Base-by-base conservation (phyloP, 1,140 invertebrate genomes). In the Trissolcus basalis region DNA sequence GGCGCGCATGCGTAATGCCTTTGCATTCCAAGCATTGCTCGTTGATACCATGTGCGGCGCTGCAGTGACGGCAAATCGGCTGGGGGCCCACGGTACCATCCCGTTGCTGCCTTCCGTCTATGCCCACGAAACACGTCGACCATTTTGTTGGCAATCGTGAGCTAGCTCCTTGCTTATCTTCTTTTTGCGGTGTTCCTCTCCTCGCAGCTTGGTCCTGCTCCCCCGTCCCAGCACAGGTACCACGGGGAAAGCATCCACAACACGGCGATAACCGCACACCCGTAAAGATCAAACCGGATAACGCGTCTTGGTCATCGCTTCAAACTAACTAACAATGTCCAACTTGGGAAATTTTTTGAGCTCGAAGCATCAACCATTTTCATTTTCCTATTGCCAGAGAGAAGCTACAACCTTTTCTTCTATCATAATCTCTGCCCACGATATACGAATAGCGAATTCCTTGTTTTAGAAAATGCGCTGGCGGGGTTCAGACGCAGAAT, bases 1-100 rank as follows among this genome's bases (percentile, higher is more conserved):
- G 81, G 70, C 67, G 85, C 86, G 87, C 86, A 88, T 88, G 86
- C 84, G 84, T 87, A 87, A 87, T 87, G 83, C 80, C 79, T 80
- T 72, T 79, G 81, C 85, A 88, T 87, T 88, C 86, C 86, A 83
- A 39, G 73, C 85, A 87, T 88, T 81, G 82, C 80, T 80, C 59
- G 56, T 68, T 64, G 63, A 45, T 70, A 70, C 81, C 41, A 80
- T 79, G 77, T 80, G 69, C 82, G 81, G 77, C 82, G 77, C 77
- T 82, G 77, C 79, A 79, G 78, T 75, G 80, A 76, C 75, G 79
- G 78, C 79, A 76, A 80, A 81, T 83, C 79, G 80, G 67, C 43
- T 69, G 65, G 74, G 73, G 69, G 58, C 69, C 73, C 69, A 48
- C 45, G 69, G 44, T 67, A 73, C 58, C 65, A 56, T 69, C 65